These are phyloP conservation scores for Lutjanus argentimaculatus DNA, from an alignment of 2,797 vertebrate species.

Conservation along the genomic window DNA sequence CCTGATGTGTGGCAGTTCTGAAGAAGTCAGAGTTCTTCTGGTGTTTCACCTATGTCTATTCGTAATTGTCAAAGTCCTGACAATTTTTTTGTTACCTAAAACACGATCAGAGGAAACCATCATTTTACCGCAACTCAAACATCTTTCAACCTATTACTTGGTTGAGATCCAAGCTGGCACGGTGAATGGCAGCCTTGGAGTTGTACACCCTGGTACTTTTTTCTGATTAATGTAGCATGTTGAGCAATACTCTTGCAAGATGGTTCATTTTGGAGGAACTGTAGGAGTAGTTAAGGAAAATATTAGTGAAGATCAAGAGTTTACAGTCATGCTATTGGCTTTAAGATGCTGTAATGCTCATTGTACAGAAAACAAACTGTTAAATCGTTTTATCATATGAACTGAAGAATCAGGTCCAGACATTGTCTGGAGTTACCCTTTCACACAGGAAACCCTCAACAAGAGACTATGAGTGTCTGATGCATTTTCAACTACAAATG, in stretches of 20 bases:
- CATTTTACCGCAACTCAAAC: neutral
- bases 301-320: neutral
- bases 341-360: neutral
- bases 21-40: neutral
- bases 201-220: neutral
- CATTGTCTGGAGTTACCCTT: no score
- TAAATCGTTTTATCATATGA: no score
- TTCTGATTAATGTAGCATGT: neutral
- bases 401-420: no score
- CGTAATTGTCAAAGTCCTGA: neutral
- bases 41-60: slow-evolving; percentile 5
- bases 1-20: slow-evolving; percentile 5
- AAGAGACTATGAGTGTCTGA: no score
- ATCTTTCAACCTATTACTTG: neutral
- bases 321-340: neutral
- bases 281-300: neutral
- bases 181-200: neutral
- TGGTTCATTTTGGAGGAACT: neutral
- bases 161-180: neutral
- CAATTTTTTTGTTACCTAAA: neutral
- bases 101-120: neutral
- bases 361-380: neutral
- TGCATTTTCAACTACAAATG: no score
- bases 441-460: no score
- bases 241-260: neutral